These are phyloP conservation scores for Drosophila stalkeri DNA, from an alignment of 2,888 invertebrate genomes.

Conservation along the genomic window DNA sequence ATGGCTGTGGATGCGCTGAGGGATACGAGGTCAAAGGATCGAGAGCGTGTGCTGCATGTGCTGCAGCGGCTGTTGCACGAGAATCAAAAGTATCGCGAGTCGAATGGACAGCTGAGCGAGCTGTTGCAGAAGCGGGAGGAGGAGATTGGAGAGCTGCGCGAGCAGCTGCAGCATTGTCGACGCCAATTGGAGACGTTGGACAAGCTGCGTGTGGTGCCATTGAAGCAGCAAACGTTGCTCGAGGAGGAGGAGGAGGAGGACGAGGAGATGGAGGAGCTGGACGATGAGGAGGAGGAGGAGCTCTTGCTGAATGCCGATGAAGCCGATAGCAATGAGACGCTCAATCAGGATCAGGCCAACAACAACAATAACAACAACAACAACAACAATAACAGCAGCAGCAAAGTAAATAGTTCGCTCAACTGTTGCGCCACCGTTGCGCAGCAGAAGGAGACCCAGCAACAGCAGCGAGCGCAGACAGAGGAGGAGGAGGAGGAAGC, in stretches of 20 bases:
- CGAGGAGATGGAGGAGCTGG: slow-evolving; percentile 32
- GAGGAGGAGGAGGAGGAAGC: slow-evolving; percentile 14
- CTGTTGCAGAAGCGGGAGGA: slow-evolving; percentile 82
- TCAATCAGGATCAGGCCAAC: slow-evolving; percentile 61
- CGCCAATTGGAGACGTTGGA: slow-evolving; percentile 73
- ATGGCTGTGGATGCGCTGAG: slow-evolving; percentile 84
- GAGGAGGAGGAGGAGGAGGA: slow-evolving; percentile 34
- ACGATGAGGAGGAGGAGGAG: slow-evolving; percentile 39
- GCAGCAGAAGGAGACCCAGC: neutral
- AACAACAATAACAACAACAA: slow-evolving; percentile 66
- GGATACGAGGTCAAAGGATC: slow-evolving; percentile 83
- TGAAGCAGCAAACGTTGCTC: slow-evolving; percentile 59
- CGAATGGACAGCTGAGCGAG: slow-evolving; percentile 82
- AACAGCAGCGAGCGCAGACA: neutral
- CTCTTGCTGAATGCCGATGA: slow-evolving; percentile 34
- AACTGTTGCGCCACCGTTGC: slow-evolving; percentile 20
- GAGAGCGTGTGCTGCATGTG: slow-evolving; percentile 83
- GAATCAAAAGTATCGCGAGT: slow-evolving; percentile 83
- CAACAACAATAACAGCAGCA: slow-evolving; percentile 58
- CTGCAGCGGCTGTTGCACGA: slow-evolving; percentile 83
- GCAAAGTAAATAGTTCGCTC: slow-evolving; percentile 51
- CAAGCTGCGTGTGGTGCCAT: slow-evolving; percentile 66
- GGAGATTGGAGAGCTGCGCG: slow-evolving; percentile 83
- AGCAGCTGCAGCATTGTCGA: slow-evolving; percentile 82
- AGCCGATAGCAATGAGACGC: slow-evolving; percentile 58